Conservation (phyloP, 2,113 vertebrate species). For the Microcebus griseorufus region DNA sequence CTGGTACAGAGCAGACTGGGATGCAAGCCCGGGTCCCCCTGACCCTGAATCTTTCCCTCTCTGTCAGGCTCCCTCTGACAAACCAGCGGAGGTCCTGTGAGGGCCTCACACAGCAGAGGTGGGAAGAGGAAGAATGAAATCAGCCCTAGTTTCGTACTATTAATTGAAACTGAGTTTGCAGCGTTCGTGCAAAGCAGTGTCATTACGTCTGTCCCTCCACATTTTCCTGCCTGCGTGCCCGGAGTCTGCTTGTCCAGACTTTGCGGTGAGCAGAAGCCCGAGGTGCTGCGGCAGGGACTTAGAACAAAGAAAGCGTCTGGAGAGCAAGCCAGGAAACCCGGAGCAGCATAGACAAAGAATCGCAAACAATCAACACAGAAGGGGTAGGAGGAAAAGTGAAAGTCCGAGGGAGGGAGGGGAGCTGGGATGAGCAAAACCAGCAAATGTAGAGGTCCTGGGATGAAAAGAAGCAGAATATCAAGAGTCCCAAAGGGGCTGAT, state of each 20-base stretch:
- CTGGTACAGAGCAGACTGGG: neutral
- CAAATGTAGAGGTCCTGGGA: accelerated
- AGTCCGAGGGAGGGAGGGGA: neutral
- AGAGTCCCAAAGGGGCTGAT: neutral
- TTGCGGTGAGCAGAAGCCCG: neutral
- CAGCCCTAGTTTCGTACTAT: accelerated
- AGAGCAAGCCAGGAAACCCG: neutral
- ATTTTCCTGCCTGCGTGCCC: neutral
- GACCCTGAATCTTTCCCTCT: neutral
- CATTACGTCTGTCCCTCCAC: accelerated
- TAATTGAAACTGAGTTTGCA: neutral
- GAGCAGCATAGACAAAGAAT: neutral
- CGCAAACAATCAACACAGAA: neutral
- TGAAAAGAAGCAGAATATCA: neutral
- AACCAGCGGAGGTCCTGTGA: neutral
- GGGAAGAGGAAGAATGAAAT: accelerated
- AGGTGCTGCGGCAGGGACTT: accelerated
- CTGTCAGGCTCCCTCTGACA: neutral
- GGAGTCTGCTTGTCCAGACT: neutral
- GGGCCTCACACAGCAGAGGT: accelerated
- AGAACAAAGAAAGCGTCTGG: neutral
- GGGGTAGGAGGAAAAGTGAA: too few species aligned
- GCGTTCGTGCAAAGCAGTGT: neutral
- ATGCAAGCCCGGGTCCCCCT: accelerated
- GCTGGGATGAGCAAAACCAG: accelerated